These are phyloP conservation scores for Brachyistius frenatus DNA, from an alignment of 2,113 vertebrate genomes.

Conservation along the genomic window DNA sequence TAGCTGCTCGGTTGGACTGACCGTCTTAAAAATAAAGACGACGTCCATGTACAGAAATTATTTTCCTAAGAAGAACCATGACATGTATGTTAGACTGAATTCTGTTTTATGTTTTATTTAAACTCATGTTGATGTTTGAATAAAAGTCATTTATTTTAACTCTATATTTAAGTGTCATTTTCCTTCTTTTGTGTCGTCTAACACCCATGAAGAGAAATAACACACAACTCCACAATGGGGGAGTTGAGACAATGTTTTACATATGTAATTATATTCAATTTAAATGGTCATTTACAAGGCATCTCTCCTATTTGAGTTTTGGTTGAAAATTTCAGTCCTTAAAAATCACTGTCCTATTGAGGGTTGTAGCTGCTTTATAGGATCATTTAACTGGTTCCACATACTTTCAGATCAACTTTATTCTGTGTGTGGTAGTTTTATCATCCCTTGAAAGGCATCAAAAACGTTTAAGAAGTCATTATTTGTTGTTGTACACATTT, in stretches of 20 bases:
- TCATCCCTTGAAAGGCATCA: no score
- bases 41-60: conserved; percentile 76
- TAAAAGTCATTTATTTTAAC: conserved; percentile 74
- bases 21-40: conserved; percentile 19
- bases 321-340: neutral
- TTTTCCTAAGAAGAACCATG: conserved; percentile 71
- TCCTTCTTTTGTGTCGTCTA: neutral
- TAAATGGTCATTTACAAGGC: neutral
- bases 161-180: conserved; percentile 19
- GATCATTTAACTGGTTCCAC: neutral
- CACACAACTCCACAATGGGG: no score
- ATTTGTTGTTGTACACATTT: neutral
- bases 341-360: neutral
- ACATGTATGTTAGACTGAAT: conserved; percentile 55
- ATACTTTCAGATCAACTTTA: no score
- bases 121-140: conserved; percentile 74
- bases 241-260: no score
- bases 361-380: neutral
- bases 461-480: no score
- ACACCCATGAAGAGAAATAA: neutral
- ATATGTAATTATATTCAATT: neutral
- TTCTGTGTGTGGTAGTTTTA: no score
- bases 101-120: conserved; percentile 73
- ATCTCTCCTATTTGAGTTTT: neutral
- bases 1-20: conserved; percentile 27